Base-by-base conservation (phyloP, 2,797 vertebrate species). In the Leptodactylus fallax region DNA sequence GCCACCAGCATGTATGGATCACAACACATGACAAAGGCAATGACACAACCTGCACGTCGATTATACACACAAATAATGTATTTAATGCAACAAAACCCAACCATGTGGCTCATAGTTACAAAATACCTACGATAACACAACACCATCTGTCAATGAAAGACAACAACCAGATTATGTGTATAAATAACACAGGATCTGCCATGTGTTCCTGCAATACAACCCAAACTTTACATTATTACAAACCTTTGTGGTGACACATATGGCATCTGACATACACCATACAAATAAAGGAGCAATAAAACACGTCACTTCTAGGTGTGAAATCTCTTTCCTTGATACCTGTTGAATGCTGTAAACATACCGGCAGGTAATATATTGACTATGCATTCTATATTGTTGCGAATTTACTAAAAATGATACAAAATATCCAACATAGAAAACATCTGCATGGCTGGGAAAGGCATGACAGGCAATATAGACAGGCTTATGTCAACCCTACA, bases 191-290 rank as follows among this genome's bases (percentile, higher is more conserved):
- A 79, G 7, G 36, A 61, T 51, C 16, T 25, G 60, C 61, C 49
- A 71, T 79, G 81, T 87, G 81, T 87, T 87, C 61, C 74, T 81
- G 36, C 65, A 58, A 53, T 17, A 71, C 69, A 87, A 27, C 79
- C 61, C 69, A 87, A 79, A 83, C 69, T 83, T 36, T 36, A 36
- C 36, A 36, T 36, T 36, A 36, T 76, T 82, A 74, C n/a, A 65
- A 51, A 67, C 10, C 56, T 61, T 36, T 49, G 58, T 53, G 58
- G n/a, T 23, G 1, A 25, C 6, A 63, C 36, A 51, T 47, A 58
- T 25, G 23, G 71, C n/a, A 51, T 45, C 69, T 58, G 14, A 0
- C 36, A 65, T 63, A 51, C 23, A 49, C 0, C 7, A 47, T n/a
- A 13, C 17, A 45, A 61, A 47, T 6, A 14, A 36, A 36, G 36